Evolutionary conservation across 1,140 invertebrate species (phyloP).

Genomic region (Phenacoccus solenopsis): DNA sequence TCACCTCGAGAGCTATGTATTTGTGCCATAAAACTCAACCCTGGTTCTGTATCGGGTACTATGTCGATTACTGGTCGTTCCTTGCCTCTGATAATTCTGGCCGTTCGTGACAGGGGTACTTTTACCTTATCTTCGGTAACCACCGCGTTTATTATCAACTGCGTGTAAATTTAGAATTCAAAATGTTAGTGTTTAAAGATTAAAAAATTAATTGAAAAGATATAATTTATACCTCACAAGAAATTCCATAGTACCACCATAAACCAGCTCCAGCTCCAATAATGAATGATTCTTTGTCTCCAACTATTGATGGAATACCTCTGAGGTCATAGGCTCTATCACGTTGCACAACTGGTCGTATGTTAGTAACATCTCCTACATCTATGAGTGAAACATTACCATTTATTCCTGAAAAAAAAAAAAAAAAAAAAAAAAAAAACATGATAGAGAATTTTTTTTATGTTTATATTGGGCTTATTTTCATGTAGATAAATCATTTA

Average conservation of each 20-base stretch:
- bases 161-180: too few species aligned
- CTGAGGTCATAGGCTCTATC: constrained; percentile 70
- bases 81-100: not conserved
- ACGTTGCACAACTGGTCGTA: constrained; percentile 58
- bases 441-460: too few species aligned
- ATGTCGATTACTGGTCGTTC: constrained; percentile 37
- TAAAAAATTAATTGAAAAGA: too few species aligned
- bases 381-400: constrained; percentile 64
- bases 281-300: constrained; percentile 47
- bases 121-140: constrained; percentile 33
- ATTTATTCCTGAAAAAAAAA: constrained; percentile 48
- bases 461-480: too few species aligned
- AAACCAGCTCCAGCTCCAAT: constrained; percentile 86
- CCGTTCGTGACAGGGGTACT: constrained; percentile 34
- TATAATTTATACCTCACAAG: constrained; percentile 54
- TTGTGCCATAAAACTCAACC: constrained; percentile 67
- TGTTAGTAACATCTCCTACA: constrained; percentile 67
- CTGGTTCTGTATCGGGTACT: constrained; percentile 49
- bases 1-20: constrained; percentile 65
- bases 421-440: not conserved
- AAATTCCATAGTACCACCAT: constrained; percentile 55
- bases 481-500: too few species aligned
- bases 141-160: not conserved
- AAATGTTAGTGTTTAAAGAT: too few species aligned
- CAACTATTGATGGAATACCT: constrained; percentile 37